A percentile compares a stretch with the other conserved stretches of the same genome.
Conservation (phyloP, 2,797 vertebrate species). For the Carapus acus region DNA sequence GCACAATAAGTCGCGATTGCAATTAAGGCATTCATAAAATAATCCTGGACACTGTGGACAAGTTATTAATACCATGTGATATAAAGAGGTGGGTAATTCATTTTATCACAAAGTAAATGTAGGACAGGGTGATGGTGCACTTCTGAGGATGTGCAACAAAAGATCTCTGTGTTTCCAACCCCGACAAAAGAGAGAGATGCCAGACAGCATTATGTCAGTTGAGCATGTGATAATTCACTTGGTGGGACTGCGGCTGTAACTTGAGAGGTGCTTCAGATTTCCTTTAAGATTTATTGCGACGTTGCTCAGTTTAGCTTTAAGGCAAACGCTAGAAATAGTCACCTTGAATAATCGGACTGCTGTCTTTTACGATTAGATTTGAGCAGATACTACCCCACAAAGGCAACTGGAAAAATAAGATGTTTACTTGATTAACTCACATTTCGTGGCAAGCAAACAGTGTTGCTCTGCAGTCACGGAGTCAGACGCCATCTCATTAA, state of each 20-base stretch:
- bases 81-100: slow-evolving; percentile 8
- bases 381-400: too few species aligned
- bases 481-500: not conserved
- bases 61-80: slow-evolving; percentile 17
- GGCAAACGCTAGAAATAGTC: too few species aligned
- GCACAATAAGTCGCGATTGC: slow-evolving; percentile 8
- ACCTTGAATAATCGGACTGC: too few species aligned
- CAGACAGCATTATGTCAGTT: slow-evolving; percentile 27
- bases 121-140: slow-evolving; percentile 2
- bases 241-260: slow-evolving; percentile 22
- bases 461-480: not conserved
- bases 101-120: slow-evolving; percentile 19
- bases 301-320: slow-evolving; percentile 20
- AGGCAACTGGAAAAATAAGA: too few species aligned
- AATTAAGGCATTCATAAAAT: slow-evolving; percentile 7
- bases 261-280: slow-evolving; percentile 18
- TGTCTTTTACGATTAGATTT: too few species aligned
- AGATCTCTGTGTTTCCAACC: slow-evolving; percentile 34
- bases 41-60: slow-evolving; percentile 12
- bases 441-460: not conserved
- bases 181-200: slow-evolving; percentile 18
- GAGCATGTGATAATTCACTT: slow-evolving; percentile 33
- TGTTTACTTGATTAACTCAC: too few species aligned
- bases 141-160: slow-evolving; percentile 35
- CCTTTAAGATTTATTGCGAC: slow-evolving; percentile 7